A percentile compares a stretch with the other conserved stretches of the same genome.
Evolutionary conservation across 2,888 invertebrate genomes (phyloP).

Genomic region (Drepana falcataria): DNA sequence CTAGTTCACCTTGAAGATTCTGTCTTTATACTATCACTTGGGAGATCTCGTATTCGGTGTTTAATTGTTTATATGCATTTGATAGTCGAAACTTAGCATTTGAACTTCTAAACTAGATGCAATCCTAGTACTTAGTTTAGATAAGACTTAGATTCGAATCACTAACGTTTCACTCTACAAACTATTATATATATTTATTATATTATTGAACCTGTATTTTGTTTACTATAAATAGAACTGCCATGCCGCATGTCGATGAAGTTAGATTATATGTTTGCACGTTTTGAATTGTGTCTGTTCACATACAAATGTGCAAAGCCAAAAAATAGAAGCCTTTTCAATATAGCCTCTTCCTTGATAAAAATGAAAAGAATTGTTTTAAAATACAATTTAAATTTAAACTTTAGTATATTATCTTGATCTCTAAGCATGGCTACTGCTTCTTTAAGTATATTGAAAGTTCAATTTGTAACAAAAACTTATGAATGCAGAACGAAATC

Average conservation of each 20-base stretch:
- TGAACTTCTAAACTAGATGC: slow-evolving; percentile 30
- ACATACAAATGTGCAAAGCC: slow-evolving; percentile 34
- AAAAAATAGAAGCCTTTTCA: slow-evolving; percentile 25
- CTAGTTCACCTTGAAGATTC: slow-evolving; percentile 60
- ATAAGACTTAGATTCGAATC: slow-evolving; percentile 47
- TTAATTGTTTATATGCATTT: slow-evolving; percentile 55
- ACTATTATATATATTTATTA: slow-evolving; percentile 42
- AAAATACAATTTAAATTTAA: not conserved
- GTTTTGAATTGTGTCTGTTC: slow-evolving; percentile 41
- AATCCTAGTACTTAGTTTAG: slow-evolving; percentile 49
- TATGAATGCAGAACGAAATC: slow-evolving; percentile 87
- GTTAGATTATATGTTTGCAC: slow-evolving; percentile 67
- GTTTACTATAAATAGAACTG: slow-evolving; percentile 53
- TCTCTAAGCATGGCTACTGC: slow-evolving; percentile 51
- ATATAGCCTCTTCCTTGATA: slow-evolving; percentile 6
- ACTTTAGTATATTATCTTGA: slow-evolving; percentile 8
- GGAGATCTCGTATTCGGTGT: slow-evolving; percentile 54
- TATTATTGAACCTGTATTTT: slow-evolving; percentile 20
- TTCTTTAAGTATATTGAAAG: too few relatives aligned
- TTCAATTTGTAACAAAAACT: slow-evolving; percentile 7
- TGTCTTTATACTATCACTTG: slow-evolving; percentile 62
- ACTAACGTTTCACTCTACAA: slow-evolving; percentile 58
- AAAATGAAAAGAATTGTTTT: slow-evolving; percentile 3
- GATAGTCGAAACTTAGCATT: slow-evolving; percentile 45
- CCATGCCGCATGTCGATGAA: slow-evolving; percentile 65